Percentiles rank a stretch among this genome's conserved stretches.
These are phyloP conservation scores for Candoia aspera DNA, from an alignment of 2,113 vertebrate species.

Conservation along the genomic window DNA sequence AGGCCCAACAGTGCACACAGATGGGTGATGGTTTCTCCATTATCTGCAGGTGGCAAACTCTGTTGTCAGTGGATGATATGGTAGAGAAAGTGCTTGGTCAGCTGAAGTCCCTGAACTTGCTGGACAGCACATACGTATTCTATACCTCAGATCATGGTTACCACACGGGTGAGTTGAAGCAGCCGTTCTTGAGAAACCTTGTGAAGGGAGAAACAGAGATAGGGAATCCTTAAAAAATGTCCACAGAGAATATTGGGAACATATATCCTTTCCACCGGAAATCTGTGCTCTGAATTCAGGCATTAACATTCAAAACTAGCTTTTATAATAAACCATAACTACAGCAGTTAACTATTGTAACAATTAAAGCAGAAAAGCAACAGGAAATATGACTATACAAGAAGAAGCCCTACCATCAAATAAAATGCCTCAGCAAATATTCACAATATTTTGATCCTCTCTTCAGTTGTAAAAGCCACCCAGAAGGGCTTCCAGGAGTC, in stretches of 20 bases:
- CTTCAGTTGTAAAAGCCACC: background rate
- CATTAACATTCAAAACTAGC: background rate
- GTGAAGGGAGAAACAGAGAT: background rate
- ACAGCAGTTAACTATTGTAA: background rate
- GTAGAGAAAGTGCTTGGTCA: conserved; percentile 78
- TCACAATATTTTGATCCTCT: background rate
- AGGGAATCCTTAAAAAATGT: background rate
- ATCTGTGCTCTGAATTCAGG: background rate
- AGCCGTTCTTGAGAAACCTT: background rate
- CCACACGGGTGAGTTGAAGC: conserved; percentile 73
- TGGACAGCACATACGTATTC: conserved; percentile 81
- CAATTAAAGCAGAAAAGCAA: background rate
- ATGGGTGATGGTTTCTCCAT: background rate
- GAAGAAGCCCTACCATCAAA: background rate
- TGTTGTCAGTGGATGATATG: conserved; percentile 85
- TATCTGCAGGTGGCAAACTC: conserved; percentile 77
- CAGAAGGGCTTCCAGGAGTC: background rate
- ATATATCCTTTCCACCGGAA: background rate
- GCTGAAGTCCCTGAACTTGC: conserved; percentile 73
- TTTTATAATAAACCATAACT: background rate
- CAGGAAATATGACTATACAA: background rate
- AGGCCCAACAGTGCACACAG: background rate
- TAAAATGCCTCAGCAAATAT: background rate
- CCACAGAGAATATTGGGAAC: background rate
- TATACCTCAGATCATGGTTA: conserved; percentile 87